Evolutionary conservation across 2,888 invertebrate genomes (phyloP).

Genomic region (Helobdella robusta): DNA sequence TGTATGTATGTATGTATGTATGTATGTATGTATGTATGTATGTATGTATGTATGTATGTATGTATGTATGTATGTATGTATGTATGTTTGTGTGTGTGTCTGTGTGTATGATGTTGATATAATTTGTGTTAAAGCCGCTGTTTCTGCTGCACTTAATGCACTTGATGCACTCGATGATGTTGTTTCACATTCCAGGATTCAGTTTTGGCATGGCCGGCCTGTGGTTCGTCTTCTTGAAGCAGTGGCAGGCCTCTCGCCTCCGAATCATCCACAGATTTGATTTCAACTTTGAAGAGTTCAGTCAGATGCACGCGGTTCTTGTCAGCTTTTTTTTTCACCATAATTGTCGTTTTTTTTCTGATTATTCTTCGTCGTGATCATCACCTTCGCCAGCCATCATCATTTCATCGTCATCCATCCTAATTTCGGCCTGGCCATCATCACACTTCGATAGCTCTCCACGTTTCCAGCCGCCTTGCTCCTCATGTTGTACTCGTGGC

Average conservation of each 20-base stretch:
- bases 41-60: slow-evolving; percentile 2
- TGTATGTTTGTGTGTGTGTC: too few species aligned
- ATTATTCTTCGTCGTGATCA: background rate
- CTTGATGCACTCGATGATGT: too few species aligned
- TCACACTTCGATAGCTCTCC: too few species aligned
- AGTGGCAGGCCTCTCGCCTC: slow-evolving; percentile 7
- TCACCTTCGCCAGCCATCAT: background rate
- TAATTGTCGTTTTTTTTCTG: background rate
- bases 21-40: slow-evolving; percentile 2
- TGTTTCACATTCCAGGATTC: too few species aligned
- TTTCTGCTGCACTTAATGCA: too few species aligned
- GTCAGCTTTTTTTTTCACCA: background rate
- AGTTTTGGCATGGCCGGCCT: slow-evolving; percentile 8
- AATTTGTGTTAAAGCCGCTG: too few species aligned
- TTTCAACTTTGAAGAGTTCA: slow-evolving; percentile 18
- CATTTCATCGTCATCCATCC: background rate
- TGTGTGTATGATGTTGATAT: too few species aligned
- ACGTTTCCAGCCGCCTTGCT: slow-evolving; percentile 13
- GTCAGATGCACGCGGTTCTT: slow-evolving; percentile 12
- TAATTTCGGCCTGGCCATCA: too few species aligned
- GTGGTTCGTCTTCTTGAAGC: slow-evolving; percentile 15
- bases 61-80: too few species aligned
- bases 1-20: slow-evolving; percentile 2
- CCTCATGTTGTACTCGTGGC: slow-evolving; percentile 10
- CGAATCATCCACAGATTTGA: slow-evolving; percentile 3